These are phyloP conservation scores for Agrilus planipennis DNA, from an alignment of 1,140 invertebrate genomes.

Conservation along the genomic window DNA sequence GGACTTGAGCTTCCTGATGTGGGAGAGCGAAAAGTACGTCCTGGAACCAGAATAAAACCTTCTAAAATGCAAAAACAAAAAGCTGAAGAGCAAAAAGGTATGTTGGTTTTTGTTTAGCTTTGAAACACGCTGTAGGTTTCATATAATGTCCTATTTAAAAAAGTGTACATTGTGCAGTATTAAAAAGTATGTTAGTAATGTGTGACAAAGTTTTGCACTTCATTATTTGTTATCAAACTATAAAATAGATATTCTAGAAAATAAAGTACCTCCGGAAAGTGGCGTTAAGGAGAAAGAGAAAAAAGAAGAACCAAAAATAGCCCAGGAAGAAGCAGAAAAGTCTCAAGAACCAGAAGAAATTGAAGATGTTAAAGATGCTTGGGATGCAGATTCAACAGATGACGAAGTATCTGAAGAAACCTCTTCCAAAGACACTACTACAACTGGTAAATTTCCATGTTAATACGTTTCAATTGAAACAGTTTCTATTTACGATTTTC, in stretches of 20 bases:
- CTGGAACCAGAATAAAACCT: conserved; percentile 60
- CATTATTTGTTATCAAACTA: too few relatives aligned
- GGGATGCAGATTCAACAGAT: conserved; percentile 65
- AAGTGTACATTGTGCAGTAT: conserved; percentile 1
- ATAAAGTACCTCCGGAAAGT: neutral
- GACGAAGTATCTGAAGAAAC: conserved; percentile 49
- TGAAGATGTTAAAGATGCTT: conserved; percentile 68
- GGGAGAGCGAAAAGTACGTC: conserved; percentile 56
- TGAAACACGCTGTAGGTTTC: too few relatives aligned
- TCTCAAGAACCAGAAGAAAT: conserved; percentile 39
- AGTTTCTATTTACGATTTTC: neutral
- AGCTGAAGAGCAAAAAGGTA: conserved; percentile 16
- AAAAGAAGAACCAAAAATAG: conserved; percentile 39
- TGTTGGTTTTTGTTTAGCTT: conserved; percentile 1
- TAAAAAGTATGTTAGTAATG: neutral
- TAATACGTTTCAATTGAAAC: neutral
- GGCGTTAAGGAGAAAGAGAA: conserved; percentile 27
- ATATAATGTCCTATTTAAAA: neutral
- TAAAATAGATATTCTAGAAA: neutral
- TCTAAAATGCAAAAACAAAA: conserved; percentile 55
- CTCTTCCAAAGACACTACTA: too few relatives aligned
- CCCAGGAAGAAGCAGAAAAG: conserved; percentile 36
- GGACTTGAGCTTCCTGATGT: conserved; percentile 58
- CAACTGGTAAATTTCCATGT: conserved; percentile 15
- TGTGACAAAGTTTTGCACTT: too few relatives aligned